phyloP scores from a whole-genome alignment of 1,140 invertebrate species.

The Hycleus phaleratus region DNA sequence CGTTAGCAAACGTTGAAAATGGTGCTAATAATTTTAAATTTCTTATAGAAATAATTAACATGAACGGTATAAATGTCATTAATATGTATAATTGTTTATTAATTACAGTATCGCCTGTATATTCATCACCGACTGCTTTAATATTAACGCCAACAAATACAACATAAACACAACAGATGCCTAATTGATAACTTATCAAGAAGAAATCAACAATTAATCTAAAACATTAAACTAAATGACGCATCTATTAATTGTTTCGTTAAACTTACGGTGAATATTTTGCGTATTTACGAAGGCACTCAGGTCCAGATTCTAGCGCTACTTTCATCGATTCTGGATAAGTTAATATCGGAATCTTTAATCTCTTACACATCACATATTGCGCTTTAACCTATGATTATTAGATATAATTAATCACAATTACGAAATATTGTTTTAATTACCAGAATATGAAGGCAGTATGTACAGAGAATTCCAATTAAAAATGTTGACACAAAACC shows the following conservation, averaged over 20 bases:
- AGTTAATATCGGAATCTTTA: slow-evolving; percentile 38
- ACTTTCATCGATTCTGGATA: slow-evolving; percentile 59
- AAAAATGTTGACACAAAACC: slow-evolving; percentile 52
- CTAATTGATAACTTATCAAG: slow-evolving; percentile 74
- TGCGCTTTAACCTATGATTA: slow-evolving; percentile 35
- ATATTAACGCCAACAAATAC: slow-evolving; percentile 74
- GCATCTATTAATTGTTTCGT: background rate
- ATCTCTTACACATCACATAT: slow-evolving; percentile 38
- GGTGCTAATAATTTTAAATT: slow-evolving; percentile 68
- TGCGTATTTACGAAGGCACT: slow-evolving; percentile 47
- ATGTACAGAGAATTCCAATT: slow-evolving; percentile 58
- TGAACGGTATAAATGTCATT: slow-evolving; percentile 54
- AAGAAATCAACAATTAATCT: slow-evolving; percentile 59
- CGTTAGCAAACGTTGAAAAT: slow-evolving; percentile 67
- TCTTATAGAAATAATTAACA: slow-evolving; percentile 61
- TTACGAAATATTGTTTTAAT: slow-evolving; percentile 23
- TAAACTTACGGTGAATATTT: slow-evolving; percentile 45
- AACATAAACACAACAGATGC: slow-evolving; percentile 83
- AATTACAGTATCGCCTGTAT: slow-evolving; percentile 36
- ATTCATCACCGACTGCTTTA: slow-evolving; percentile 48
- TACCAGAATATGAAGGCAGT: slow-evolving; percentile 62
- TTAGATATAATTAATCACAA: background rate
- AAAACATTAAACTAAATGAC: slow-evolving; percentile 13
- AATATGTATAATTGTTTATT: slow-evolving; percentile 47
- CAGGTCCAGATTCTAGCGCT: slow-evolving; percentile 53